Conservation (phyloP, 2,888 invertebrate genomes). For the Brenthis daphne region DNA sequence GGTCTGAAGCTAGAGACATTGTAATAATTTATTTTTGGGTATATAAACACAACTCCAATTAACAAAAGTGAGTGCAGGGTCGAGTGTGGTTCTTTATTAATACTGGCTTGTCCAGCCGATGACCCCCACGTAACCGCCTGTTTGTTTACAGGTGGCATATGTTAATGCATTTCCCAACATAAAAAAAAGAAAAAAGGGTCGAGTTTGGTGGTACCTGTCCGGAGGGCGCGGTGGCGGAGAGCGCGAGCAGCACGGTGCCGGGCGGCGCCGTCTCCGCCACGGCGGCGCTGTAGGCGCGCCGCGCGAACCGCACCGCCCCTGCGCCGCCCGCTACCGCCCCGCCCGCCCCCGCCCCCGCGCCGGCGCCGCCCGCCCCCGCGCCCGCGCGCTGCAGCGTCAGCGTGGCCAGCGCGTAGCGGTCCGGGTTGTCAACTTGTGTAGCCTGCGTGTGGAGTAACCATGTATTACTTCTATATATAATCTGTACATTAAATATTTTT, state of each 20-base stretch:
- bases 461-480: no score
- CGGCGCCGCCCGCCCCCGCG: conserved; percentile 47
- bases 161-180: no score
- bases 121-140: no score
- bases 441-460: conserved; percentile 72
- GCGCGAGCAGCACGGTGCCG: conserved; percentile 87
- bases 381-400: conserved; percentile 86
- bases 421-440: conserved; percentile 91
- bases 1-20: no score
- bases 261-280: conserved; percentile 90
- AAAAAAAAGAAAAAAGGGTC: no score
- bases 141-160: no score
- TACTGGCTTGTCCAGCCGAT: no score
- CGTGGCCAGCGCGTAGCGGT: conserved; percentile 93
- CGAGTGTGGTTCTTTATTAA: no score
- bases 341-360: conserved; percentile 55
- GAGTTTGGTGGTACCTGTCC: conserved; percentile 38
- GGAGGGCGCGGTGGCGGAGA: conserved; percentile 83
- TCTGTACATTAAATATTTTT: no score
- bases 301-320: conserved; percentile 85
- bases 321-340: conserved; percentile 44
- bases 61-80: no score
- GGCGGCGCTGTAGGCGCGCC: conserved; percentile 86
- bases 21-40: no score
- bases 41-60: no score